Conservation (phyloP, 2,113 vertebrate species). For the Cololabis saira region DNA sequence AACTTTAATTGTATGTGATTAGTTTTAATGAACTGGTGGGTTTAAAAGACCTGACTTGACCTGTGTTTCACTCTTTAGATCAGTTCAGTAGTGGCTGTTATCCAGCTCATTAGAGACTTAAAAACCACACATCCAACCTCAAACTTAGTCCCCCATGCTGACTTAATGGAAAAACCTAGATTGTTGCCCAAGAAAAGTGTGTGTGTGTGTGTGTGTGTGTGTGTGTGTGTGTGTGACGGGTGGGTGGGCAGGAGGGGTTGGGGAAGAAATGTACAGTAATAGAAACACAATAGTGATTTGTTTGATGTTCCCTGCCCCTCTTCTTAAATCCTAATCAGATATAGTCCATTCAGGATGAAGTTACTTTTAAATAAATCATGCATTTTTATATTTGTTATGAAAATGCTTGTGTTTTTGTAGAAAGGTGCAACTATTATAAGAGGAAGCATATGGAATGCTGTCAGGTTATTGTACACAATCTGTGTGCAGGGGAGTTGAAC, state of each 20-base stretch:
- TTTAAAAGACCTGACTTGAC: neutral
- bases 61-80: slow-evolving; percentile 13
- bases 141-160: slow-evolving; percentile 39
- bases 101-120: slow-evolving; percentile 71
- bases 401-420: slow-evolving; percentile 6
- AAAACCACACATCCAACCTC: slow-evolving; percentile 54
- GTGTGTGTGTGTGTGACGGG: too few relatives aligned
- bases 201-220: too few relatives aligned
- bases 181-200: slow-evolving; percentile 50
- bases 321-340: slow-evolving; percentile 20
- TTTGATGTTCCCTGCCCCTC: slow-evolving; percentile 43
- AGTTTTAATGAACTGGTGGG: slow-evolving; percentile 25
- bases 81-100: slow-evolving; percentile 31
- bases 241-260: too few relatives aligned
- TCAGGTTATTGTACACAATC: slow-evolving; percentile 22
- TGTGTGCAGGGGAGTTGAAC: neutral
- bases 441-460: slow-evolving; percentile 9
- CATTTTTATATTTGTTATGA: neutral
- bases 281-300: slow-evolving; percentile 64
- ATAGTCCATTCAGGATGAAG: slow-evolving; percentile 29
- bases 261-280: neutral
- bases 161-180: slow-evolving; percentile 68
- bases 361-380: slow-evolving; percentile 16
- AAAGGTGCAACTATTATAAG: slow-evolving; percentile 6
- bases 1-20: neutral